Evolutionary conservation across 2,113 vertebrate species (phyloP).

Genomic region (Chionodraco myersi): DNA sequence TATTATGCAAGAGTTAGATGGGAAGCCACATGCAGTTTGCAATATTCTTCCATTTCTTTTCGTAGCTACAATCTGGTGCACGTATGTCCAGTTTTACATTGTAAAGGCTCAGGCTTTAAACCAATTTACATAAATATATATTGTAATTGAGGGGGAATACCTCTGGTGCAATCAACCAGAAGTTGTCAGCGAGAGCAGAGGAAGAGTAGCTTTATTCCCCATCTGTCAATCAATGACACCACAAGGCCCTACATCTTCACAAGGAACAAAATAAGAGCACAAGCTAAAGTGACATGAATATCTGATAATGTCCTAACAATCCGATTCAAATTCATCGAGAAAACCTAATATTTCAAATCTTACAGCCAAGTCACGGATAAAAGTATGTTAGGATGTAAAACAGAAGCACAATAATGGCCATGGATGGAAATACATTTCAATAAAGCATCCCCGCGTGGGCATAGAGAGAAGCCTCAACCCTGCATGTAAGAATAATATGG

Average conservation of each 20-base stretch:
- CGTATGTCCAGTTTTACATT: constrained; percentile 1
- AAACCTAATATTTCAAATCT: constrained; percentile 28
- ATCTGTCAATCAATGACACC: constrained; percentile 45
- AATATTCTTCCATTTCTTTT: neutral
- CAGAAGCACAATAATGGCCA: constrained; percentile 15
- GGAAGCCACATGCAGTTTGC: neutral
- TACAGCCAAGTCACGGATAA: neutral
- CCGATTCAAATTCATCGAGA: constrained; percentile 19
- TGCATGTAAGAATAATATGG: constrained; percentile 50
- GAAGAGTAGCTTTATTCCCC: constrained; percentile 28
- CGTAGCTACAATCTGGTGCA: neutral
- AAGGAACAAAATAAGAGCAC: constrained; percentile 40
- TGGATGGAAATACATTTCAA: constrained; percentile 29
- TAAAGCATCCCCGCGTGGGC: neutral
- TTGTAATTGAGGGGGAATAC: neutral
- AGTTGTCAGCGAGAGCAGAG: constrained; percentile 40
- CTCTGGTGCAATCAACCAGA: constrained; percentile 35
- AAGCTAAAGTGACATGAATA: constrained; percentile 55
- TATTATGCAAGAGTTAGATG: neutral
- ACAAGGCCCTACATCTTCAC: constrained; percentile 46
- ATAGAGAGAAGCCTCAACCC: constrained; percentile 4
- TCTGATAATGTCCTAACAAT: constrained; percentile 43
- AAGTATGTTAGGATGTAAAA: constrained; percentile 27
- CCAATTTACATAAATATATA: constrained; percentile 23
- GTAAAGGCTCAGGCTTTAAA: constrained; percentile 1